Conservation (phyloP, 2,797 vertebrate genomes). For the Ctenopoma kingsleyae region DNA sequence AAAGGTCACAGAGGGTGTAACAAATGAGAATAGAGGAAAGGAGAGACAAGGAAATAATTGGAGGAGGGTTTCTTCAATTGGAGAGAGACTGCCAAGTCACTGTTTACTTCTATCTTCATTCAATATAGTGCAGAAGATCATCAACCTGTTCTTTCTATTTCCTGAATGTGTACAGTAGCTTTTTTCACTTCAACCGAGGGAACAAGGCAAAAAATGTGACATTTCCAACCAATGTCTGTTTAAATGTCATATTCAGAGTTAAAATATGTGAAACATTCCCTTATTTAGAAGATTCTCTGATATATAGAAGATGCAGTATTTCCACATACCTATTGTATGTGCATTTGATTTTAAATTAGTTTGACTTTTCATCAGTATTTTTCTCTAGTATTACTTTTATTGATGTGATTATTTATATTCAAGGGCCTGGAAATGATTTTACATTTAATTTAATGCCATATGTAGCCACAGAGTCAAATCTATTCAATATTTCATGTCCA, state of each 20-base stretch:
- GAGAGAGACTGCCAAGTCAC: slow-evolving; percentile 15
- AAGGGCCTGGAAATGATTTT: too few relatives aligned
- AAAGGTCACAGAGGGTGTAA: slow-evolving; percentile 81
- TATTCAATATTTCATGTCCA: not conserved
- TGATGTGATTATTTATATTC: too few relatives aligned
- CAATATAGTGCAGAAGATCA: slow-evolving; percentile 15
- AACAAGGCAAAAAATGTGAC: slow-evolving; percentile 23
- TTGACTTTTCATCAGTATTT: not conserved
- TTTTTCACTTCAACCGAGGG: not conserved
- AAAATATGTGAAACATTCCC: not conserved
- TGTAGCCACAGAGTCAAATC: not conserved
- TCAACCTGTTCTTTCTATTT: slow-evolving; percentile 11
- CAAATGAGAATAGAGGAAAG: slow-evolving; percentile 61
- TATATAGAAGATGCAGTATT: not conserved
- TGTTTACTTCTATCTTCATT: slow-evolving; percentile 46
- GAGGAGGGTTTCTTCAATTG: slow-evolving; percentile 43
- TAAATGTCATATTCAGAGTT: slow-evolving; percentile 46
- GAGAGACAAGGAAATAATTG: slow-evolving; percentile 62
- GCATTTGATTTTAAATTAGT: not conserved
- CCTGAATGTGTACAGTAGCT: not conserved
- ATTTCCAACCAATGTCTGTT: slow-evolving; percentile 33
- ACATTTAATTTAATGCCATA: too few relatives aligned
- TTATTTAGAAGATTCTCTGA: not conserved
- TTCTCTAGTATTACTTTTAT: too few relatives aligned
- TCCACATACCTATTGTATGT: not conserved